These are phyloP conservation scores for Noctua janthina DNA, from an alignment of 2,888 invertebrate species.

Conservation along the genomic window DNA sequence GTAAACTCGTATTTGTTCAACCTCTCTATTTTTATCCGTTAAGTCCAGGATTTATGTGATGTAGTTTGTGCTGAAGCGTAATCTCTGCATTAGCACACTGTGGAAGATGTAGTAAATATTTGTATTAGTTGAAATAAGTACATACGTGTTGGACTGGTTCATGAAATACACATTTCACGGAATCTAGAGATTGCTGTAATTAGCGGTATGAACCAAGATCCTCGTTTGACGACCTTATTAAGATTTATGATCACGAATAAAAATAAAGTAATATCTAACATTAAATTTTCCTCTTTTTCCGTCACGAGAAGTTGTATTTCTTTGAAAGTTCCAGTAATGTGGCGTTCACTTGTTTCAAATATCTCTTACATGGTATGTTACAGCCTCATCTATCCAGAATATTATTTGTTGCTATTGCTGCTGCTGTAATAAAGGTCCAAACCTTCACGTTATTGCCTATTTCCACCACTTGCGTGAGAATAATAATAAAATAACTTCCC, in stretches of 20 bases:
- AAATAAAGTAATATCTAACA: neutral
- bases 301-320: neutral
- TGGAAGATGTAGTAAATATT: constrained; percentile 7
- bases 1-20: constrained; percentile 62
- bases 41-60: constrained; percentile 56
- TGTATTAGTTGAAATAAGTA: neutral
- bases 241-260: neutral
- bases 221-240: neutral
- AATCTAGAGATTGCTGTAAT: constrained; percentile 7
- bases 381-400: constrained; percentile 28
- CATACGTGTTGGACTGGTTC: neutral
- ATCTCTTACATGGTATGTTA: constrained; percentile 21
- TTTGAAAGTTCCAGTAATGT: neutral
- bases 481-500: constrained; percentile 55
- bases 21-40: constrained; percentile 57
- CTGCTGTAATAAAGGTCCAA: constrained; percentile 44
- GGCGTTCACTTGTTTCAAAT: neutral
- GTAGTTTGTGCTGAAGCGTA: constrained; percentile 49
- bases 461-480: constrained; percentile 53
- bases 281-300: neutral
- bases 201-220: neutral
- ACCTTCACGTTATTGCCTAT: constrained; percentile 37
- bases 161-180: constrained; percentile 2
- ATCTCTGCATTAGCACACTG: constrained; percentile 52
- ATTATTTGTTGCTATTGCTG: constrained; percentile 42